Evolutionary conservation across 2,113 vertebrate species (phyloP), one percentile per base, ranked within the genome.

Genomic region (Apeltes quadracus): DNA sequence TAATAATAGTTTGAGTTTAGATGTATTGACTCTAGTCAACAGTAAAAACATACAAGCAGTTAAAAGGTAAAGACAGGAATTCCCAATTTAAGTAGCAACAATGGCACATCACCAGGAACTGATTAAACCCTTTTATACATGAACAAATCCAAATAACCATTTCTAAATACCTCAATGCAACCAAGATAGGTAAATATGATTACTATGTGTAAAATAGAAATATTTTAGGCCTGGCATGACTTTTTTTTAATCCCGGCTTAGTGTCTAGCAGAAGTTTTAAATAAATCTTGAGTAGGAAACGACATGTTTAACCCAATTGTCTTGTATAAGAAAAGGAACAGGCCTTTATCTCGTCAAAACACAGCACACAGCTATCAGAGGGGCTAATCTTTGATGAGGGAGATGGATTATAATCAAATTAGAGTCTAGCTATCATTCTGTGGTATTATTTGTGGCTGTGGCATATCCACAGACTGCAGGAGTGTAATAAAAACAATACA

Each of bases 401-500:
- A 90, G 76, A 84, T 79, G 86, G 89, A 91, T 91, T 91, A 86
- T 87, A 89, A 91, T 89, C 79, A 88, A 88, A 91, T 78, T 81
- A 12, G 69, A 71, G 72, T 80, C 88, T 84, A 82, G 72, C 74
- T 77, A 87, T 89, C 84, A 91, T 90, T 83, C 70, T 14, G 62
- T 62, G 66, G 85, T 86, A 89, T 89, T 86, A 86, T 85, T 59
- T 77, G 39, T 79, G 88, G 77, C 78, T 80, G 68, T 74, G 87
- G 75, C 83, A 77, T 27, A 73, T 63, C 61, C 65, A 64, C 56
- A 72, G 74, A 81, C 62, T 48, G 32, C 43, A 76, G 51, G 34
- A 81, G 36, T 23, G 55, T 66, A 74, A 79, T 69, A 25, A 67
- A 72, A 65, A 46, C 32, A 14, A 53, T 6, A 63, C 53, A 56